phyloP scores from a whole-genome alignment of 2,888 invertebrate genomes.

The Sesamia inferens region DNA sequence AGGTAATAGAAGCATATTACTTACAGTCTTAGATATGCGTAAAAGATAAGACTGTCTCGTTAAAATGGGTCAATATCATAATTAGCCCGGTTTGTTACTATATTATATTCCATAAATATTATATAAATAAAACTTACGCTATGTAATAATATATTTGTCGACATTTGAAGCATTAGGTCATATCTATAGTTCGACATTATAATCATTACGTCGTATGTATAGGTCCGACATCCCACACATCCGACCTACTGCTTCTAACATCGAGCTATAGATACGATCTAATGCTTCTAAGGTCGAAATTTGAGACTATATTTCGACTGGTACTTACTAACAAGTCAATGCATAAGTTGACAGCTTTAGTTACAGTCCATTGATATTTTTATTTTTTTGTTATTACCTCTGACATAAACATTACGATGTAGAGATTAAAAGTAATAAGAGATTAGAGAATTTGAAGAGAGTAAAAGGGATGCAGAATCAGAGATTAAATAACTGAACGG shows the following conservation, averaged over 20 bases:
- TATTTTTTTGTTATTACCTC: neutral
- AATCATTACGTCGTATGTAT: too few species aligned
- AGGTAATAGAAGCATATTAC: slow-evolving; percentile 46
- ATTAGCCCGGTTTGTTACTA: slow-evolving; percentile 23
- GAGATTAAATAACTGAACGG: neutral
- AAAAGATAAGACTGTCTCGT: slow-evolving; percentile 46
- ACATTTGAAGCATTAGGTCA: too few species aligned
- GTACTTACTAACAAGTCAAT: neutral
- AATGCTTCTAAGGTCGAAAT: slow-evolving; percentile 7
- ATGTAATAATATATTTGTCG: slow-evolving; percentile 13
- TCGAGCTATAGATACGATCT: too few species aligned
- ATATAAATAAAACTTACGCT: slow-evolving; percentile 51
- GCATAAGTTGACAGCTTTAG: neutral
- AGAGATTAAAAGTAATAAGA: neutral
- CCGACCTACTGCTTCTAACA: too few species aligned
- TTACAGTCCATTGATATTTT: neutral
- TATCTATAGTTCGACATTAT: too few species aligned
- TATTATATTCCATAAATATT: slow-evolving; percentile 13
- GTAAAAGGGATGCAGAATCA: neutral
- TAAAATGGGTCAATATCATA: slow-evolving; percentile 39
- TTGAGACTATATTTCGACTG: slow-evolving; percentile 40
- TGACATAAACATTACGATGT: neutral
- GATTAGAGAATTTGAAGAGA: neutral
- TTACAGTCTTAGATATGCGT: slow-evolving; percentile 51
- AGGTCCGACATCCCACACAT: too few species aligned